Conservation (phyloP, 2,797 vertebrate genomes). For the Coluber constrictor region DNA sequence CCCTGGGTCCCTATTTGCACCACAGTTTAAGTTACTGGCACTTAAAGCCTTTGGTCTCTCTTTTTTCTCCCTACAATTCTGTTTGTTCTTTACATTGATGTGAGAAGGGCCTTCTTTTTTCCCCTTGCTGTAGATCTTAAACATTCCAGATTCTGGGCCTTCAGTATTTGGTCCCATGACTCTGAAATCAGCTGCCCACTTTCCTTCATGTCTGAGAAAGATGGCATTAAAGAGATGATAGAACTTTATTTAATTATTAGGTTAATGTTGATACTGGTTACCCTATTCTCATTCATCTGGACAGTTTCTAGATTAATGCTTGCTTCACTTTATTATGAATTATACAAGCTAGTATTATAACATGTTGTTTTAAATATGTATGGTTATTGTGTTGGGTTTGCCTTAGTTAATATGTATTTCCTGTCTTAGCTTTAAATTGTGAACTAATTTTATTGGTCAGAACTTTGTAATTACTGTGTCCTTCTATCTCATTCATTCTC, state of each 20-base stretch:
- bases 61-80: neutral
- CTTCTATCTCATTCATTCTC: neutral
- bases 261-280: neutral
- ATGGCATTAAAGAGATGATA: neutral
- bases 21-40: neutral
- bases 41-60: neutral
- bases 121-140: neutral
- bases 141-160: neutral
- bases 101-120: neutral
- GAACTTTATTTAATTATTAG: neutral
- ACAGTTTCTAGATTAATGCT: neutral
- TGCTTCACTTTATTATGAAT: neutral
- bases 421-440: neutral
- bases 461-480: neutral
- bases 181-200: neutral
- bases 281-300: neutral
- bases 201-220: neutral
- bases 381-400: neutral
- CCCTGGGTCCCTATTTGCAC: neutral
- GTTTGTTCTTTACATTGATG: neutral
- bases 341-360: neutral
- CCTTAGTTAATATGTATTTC: neutral
- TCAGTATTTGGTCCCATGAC: neutral
- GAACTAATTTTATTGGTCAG: neutral
- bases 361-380: neutral